phyloP scores from a whole-genome alignment of 2,888 invertebrate genomes.

The Sialis lutaria region DNA sequence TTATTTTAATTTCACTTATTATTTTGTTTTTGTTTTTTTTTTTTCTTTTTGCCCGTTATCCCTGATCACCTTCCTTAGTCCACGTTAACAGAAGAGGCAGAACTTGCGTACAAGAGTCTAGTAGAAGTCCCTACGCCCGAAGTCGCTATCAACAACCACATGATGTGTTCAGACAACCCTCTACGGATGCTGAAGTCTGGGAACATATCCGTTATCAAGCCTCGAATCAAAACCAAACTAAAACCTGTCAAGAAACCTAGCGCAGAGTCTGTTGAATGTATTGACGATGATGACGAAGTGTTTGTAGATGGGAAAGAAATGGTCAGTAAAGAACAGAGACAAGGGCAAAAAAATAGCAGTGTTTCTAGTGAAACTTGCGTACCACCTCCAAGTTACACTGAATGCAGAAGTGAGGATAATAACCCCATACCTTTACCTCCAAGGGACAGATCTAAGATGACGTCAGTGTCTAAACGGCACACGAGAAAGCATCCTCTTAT shows the following conservation, averaged over 20 bases:
- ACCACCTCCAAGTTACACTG: neutral
- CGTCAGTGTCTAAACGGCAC: conserved; percentile 49
- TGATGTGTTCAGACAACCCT: conserved; percentile 34
- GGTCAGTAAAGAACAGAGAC: neutral
- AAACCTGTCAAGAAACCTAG: neutral
- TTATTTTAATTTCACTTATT: conserved; percentile 8
- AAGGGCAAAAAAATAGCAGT: neutral
- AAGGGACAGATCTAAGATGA: conserved; percentile 45
- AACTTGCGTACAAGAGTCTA: conserved; percentile 81
- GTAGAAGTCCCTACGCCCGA: conserved; percentile 45
- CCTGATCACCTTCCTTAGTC: conserved; percentile 37
- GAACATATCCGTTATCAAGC: conserved; percentile 33
- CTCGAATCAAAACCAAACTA: conserved; percentile 19
- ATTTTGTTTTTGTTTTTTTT: conserved; percentile 10
- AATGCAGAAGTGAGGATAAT: conserved; percentile 16
- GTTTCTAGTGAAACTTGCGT: neutral
- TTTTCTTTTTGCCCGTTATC: conserved; percentile 14
- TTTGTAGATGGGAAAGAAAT: neutral
- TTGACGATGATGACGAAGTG: conserved; percentile 1
- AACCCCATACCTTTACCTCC: conserved; percentile 70
- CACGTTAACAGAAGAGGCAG: conserved; percentile 73
- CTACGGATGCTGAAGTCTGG: conserved; percentile 45
- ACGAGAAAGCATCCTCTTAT: conserved; percentile 68
- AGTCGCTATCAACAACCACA: conserved; percentile 14
- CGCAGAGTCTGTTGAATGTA: neutral